Percentiles rank a stretch among this genome's conserved stretches.
These are phyloP conservation scores for Leptodactylus fuscus DNA, from an alignment of 2,113 vertebrate species.

Conservation along the genomic window DNA sequence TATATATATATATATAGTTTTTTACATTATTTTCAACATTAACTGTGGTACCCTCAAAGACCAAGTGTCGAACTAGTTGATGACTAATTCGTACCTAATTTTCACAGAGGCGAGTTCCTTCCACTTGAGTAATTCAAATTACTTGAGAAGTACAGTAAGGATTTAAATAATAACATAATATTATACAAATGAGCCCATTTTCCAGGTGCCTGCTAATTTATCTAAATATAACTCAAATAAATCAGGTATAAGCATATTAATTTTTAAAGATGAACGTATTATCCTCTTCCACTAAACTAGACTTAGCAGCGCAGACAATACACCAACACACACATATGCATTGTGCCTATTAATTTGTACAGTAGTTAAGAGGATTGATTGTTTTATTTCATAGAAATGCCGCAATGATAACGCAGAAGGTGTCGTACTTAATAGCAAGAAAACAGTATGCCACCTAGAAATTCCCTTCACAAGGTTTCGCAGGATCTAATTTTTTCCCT, in stretches of 20 bases:
- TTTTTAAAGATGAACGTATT: slow-evolving; percentile 30
- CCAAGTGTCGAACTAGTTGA: not conserved
- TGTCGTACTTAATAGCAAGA: slow-evolving; percentile 66
- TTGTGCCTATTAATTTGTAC: slow-evolving; percentile 52
- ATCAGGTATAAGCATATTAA: slow-evolving; percentile 30
- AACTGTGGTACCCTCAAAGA: too few relatives aligned
- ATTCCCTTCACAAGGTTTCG: slow-evolving; percentile 66
- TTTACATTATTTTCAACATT: too few relatives aligned
- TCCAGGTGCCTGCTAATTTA: slow-evolving; percentile 29
- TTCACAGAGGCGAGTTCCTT: not conserved
- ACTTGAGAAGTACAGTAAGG: slow-evolving; percentile 6
- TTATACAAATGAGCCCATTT: slow-evolving; percentile 17
- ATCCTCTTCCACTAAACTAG: slow-evolving; percentile 21
- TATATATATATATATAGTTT: too few relatives aligned
- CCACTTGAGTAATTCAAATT: slow-evolving; percentile 3
- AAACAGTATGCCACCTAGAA: slow-evolving; percentile 66
- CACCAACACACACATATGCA: not conserved
- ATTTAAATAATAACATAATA: slow-evolving; percentile 38
- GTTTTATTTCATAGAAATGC: slow-evolving; percentile 65
- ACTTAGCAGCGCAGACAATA: slow-evolving; percentile 28
- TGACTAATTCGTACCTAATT: slow-evolving; percentile 6
- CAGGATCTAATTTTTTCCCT: slow-evolving; percentile 64
- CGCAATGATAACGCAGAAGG: slow-evolving; percentile 68
- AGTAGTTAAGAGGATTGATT: slow-evolving; percentile 56
- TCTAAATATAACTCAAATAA: slow-evolving; percentile 23